These are phyloP conservation scores for Harmothoe impar DNA, from an alignment of 2,888 invertebrate species.

Conservation along the genomic window DNA sequence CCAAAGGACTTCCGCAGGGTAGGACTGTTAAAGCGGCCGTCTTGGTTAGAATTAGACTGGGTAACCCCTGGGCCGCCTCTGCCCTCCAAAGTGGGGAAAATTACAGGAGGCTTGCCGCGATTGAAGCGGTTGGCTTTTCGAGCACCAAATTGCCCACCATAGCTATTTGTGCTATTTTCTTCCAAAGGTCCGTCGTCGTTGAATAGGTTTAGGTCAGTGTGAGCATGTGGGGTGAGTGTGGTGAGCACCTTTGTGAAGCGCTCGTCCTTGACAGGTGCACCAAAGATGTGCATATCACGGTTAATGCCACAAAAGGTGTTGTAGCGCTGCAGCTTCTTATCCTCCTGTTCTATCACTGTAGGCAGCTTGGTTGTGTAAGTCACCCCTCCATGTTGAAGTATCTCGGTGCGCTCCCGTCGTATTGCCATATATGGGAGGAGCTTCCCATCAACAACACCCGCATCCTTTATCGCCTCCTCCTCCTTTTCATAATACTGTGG, in stretches of 20 bases:
- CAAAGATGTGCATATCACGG: constrained; percentile 58
- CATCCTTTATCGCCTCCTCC: constrained; percentile 45
- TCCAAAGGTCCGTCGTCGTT: neutral
- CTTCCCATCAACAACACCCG: neutral
- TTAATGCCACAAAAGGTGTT: constrained; percentile 45
- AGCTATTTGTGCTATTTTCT: neutral
- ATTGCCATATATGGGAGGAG: constrained; percentile 61
- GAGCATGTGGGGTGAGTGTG: constrained; percentile 65
- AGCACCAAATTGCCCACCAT: constrained; percentile 9
- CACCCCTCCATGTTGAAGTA: constrained; percentile 75
- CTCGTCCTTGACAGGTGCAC: constrained; percentile 73
- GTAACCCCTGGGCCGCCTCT: neutral
- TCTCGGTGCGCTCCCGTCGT: constrained; percentile 76
- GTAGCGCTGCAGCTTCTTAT: constrained; percentile 72
- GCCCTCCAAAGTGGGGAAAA: constrained; percentile 5
- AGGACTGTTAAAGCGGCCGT: constrained; percentile 55
- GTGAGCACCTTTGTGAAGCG: constrained; percentile 73
- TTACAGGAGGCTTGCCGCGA: constrained; percentile 18
- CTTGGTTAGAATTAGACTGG: constrained; percentile 20
- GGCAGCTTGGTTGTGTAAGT: constrained; percentile 78
- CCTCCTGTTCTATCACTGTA: constrained; percentile 75
- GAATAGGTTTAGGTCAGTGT: neutral
- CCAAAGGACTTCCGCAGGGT: constrained; percentile 48
- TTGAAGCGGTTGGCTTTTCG: neutral
- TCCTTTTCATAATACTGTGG: constrained; percentile 61